Base-by-base conservation (phyloP, 2,113 vertebrate genomes). In the Cebus imitator region DNA sequence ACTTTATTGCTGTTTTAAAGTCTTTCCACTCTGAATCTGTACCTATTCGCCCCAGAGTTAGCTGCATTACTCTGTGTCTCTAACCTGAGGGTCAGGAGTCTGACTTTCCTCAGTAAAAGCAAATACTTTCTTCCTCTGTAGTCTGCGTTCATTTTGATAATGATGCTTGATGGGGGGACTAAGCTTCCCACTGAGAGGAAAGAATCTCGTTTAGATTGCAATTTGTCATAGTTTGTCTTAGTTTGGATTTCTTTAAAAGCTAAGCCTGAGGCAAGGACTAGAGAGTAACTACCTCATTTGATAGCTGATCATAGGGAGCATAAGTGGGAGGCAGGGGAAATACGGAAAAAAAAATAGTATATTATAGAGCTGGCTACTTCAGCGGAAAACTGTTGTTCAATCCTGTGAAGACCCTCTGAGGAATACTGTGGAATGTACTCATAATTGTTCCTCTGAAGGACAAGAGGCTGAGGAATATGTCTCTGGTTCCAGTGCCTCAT, bases 211-310 rank as follows among this genome's bases (percentile, higher is more conserved):
- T 64, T 72, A 25, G 1, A 9, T 86, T 84, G 16, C 23, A 90
- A 32, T 94, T 94, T 87, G 27, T 78, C 27, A 10, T 35, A 80
- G 64, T 55, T 61, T 78, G n/a, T 84, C 35, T 79, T 68, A 37
- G 37, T 94, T 92, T 87, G 58, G 48, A 10, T 90, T 79, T 82
- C 48, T 82, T 79, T 76, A 48, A 89, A 93, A 93, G 32, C 32
- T 32, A 89, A 83, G 14, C 58, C 58, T 20, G 27, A 86, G 78
- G 35, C 30, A 79, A 93, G 61, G 17, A 75, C 35, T 68, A 80
- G 25, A 68, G 27, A 83, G 10, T 43, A 75, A 55, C 27, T 43
- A 55, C 45, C 57, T 94, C 25, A 61, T 91, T 96, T 93, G 30
- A 37, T 84, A 90, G 5, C 17, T 89, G 37, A 70, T 89, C 37